phyloP scores from a whole-genome alignment of 2,888 invertebrate species.

The Harmothoe impar region DNA sequence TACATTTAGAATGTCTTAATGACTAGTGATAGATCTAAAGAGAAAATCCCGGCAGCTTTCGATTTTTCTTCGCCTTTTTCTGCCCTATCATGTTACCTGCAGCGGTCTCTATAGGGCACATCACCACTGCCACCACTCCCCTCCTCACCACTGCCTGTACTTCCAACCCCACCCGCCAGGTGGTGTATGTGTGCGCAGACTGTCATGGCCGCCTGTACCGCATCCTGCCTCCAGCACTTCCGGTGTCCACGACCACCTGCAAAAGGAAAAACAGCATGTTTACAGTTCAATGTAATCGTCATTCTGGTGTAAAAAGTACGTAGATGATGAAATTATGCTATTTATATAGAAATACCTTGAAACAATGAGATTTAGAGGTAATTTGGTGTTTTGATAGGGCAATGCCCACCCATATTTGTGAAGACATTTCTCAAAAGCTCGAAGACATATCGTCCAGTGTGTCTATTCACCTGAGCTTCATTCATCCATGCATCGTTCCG shows the following conservation, averaged over 20 bases:
- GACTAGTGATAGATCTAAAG: no score
- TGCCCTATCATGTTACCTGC: no score
- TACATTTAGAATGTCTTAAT: no score
- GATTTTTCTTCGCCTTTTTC: no score
- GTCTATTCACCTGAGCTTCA: neutral
- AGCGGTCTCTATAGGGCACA: neutral
- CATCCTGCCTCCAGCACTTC: neutral
- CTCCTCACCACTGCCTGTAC: neutral
- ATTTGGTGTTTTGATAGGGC: no score
- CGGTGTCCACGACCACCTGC: neutral
- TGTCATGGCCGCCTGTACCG: neutral
- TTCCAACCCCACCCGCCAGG: neutral
- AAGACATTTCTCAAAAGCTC: neutral
- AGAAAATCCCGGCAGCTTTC: no score
- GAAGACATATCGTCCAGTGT: neutral
- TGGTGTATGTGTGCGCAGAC: neutral
- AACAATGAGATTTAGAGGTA: neutral
- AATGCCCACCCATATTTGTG: no score
- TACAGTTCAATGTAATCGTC: neutral
- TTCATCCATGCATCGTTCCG: no score
- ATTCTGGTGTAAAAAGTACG: neutral
- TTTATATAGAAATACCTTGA: neutral
- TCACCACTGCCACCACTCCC: constrained; percentile 8
- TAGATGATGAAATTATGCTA: neutral
- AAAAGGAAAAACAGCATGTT: neutral